Base-by-base conservation (phyloP, 2,888 invertebrate species). In the Oegoconia quadripuncta region DNA sequence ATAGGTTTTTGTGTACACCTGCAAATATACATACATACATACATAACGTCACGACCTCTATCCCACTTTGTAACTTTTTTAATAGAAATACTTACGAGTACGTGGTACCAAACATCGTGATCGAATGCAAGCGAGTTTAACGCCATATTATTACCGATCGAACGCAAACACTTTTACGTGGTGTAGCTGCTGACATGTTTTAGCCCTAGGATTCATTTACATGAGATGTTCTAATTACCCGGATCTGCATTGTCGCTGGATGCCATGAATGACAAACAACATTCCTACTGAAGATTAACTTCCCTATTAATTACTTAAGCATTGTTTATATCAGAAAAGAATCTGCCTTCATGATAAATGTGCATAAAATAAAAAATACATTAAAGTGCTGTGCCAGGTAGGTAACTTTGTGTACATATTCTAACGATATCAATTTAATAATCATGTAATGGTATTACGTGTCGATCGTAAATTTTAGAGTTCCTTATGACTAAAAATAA, bases 231-330 rank as follows among this genome's bases (percentile, higher is more conserved):
- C 33, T 50, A 50, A 52, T 46, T 38, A 48, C 37, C 46, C 22
- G 22, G 22, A 22, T 5, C 22, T 22, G 22, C 22, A 22, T 22
- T 33, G 16, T 37, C 5, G 6, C 29, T 22, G 14, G 7, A 23
- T 33, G 22, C 9, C 9, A 28, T 28, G 12, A 14, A n/a, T n/a
- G 12, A 25, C 23, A n/a, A 20, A 9, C 44, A 40, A 48, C 59
- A 68, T 71, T 67, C 58, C 53, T 60, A 39, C 43, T 35, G 39
- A 44, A 53, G 50, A 59, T 67, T 60, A 59, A 34, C 52, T 56
- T 52, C 55, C n/a, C n/a, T n/a, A n/a, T n/a, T n/a, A n/a, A n/a
- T 44, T 63, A 62, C 64, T 67, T 55, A 48, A 55, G 52, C 57
- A 67, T 67, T 69, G 65, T 70, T 59, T 53, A 39, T 30, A 58